phyloP scores from a whole-genome alignment of 2,113 vertebrate genomes.

The Salvelinus sp. region DNA sequence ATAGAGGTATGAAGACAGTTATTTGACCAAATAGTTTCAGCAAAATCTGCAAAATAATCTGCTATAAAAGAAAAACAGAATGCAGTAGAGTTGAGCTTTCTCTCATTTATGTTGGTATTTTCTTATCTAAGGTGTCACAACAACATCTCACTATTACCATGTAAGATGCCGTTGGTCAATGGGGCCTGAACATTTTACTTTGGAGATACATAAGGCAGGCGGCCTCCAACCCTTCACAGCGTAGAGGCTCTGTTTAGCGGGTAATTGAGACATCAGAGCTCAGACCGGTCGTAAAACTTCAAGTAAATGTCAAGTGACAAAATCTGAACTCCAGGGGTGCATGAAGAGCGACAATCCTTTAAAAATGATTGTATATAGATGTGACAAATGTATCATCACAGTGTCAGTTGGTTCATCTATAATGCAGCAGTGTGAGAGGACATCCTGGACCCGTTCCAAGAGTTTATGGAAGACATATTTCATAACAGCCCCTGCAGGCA shows the following conservation, averaged over 20 bases:
- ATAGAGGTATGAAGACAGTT: too few relatives aligned
- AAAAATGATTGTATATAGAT: slow-evolving; percentile 59
- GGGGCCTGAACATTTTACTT: too few relatives aligned
- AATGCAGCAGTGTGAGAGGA: slow-evolving; percentile 56
- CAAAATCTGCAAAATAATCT: too few relatives aligned
- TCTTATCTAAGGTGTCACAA: too few relatives aligned
- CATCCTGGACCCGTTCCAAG: slow-evolving; percentile 54
- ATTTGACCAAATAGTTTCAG: too few relatives aligned
- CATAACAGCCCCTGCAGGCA: slow-evolving; percentile 40
- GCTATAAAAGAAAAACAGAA: too few relatives aligned
- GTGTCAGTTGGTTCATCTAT: slow-evolving; percentile 66
- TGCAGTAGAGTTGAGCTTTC: too few relatives aligned
- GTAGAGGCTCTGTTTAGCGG: slow-evolving; percentile 43
- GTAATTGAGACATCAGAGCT: slow-evolving; percentile 58
- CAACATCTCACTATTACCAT: too few relatives aligned
- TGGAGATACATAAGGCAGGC: too few relatives aligned
- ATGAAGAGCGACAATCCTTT: slow-evolving; percentile 59
- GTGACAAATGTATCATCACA: slow-evolving; percentile 68
- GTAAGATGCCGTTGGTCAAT: too few relatives aligned
- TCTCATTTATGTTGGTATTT: too few relatives aligned
- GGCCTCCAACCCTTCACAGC: too few relatives aligned
- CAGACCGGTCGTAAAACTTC: slow-evolving; percentile 47
- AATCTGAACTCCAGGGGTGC: slow-evolving; percentile 61
- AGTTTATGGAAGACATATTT: slow-evolving; percentile 46
- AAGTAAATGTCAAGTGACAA: slow-evolving; percentile 70